Conservation (phyloP, 2,797 vertebrate species). For the Monodelphis domestica region DNA sequence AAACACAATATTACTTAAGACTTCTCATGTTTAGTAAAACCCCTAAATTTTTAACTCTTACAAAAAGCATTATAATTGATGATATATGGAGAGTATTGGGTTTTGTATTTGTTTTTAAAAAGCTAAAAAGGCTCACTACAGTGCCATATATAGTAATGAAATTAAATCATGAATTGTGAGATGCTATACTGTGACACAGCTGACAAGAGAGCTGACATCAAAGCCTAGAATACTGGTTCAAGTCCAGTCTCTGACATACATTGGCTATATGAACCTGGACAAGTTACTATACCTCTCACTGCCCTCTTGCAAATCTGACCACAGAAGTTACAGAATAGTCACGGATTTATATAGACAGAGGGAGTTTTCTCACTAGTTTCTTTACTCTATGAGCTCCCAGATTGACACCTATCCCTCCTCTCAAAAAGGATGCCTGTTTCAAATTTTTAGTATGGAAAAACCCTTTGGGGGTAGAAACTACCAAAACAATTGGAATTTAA, state of each 20-base stretch:
- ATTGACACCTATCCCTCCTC: background rate
- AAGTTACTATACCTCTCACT: background rate
- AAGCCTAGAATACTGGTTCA: background rate
- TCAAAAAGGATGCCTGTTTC: background rate
- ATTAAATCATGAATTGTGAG: background rate
- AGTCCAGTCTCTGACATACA: too few species aligned
- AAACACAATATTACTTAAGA: too few species aligned
- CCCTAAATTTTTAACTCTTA: too few species aligned
- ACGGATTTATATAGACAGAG: background rate
- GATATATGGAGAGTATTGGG: too few species aligned
- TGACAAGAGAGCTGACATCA: background rate
- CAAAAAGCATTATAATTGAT: too few species aligned
- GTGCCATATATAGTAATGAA: background rate
- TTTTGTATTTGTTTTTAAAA: background rate
- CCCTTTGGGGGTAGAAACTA: background rate
- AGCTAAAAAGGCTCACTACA: background rate
- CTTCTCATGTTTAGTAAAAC: too few species aligned
- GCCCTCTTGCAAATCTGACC: background rate
- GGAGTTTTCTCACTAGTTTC: background rate
- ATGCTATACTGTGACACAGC: background rate
- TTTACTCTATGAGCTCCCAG: background rate
- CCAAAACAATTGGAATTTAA: background rate
- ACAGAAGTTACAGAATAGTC: background rate
- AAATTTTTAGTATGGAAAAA: background rate
- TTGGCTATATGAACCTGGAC: background rate